These are phyloP conservation scores for Ellobius talpinus DNA, from an alignment of 2,113 vertebrate species.

Conservation along the genomic window DNA sequence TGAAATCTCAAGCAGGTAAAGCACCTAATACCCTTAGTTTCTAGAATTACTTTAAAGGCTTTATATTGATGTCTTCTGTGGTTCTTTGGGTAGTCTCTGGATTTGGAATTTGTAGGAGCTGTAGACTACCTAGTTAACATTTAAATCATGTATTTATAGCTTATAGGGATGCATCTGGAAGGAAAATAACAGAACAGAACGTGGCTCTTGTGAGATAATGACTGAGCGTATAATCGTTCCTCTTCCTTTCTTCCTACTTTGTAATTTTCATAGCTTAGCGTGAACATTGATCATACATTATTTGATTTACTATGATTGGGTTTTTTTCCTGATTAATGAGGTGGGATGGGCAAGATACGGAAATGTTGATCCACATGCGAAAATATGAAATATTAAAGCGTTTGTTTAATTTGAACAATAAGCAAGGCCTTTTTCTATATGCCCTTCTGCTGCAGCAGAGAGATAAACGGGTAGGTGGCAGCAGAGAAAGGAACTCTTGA, in stretches of 20 bases:
- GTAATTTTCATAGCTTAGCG: slow-evolving; percentile 51
- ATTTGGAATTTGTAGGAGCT: slow-evolving; percentile 50
- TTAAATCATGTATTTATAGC: slow-evolving; percentile 12
- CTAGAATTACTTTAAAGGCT: slow-evolving; percentile 64
- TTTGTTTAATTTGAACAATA: slow-evolving; percentile 80
- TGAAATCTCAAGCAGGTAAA: slow-evolving; percentile 82
- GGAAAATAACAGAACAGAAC: not conserved
- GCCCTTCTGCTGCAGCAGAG: slow-evolving; percentile 90
- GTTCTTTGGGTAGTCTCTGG: slow-evolving; percentile 53
- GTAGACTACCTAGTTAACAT: slow-evolving; percentile 18
- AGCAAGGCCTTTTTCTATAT: slow-evolving; percentile 89
- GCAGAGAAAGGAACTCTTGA: slow-evolving; percentile 84
- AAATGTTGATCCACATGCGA: slow-evolving; percentile 55
- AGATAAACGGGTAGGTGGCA: slow-evolving; percentile 89
- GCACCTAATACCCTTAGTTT: slow-evolving; percentile 72
- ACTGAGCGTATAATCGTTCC: slow-evolving; percentile 40
- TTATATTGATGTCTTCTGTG: slow-evolving; percentile 46
- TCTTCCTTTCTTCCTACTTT: not conserved
- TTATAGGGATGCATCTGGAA: slow-evolving; percentile 36
- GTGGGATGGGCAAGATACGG: slow-evolving; percentile 44
- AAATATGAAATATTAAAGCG: slow-evolving; percentile 78
- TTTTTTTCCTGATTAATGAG: slow-evolving; percentile 36
- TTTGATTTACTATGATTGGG: slow-evolving; percentile 57
- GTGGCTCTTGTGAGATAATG: slow-evolving; percentile 44
- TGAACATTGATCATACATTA: slow-evolving; percentile 65